Evolutionary conservation across 2,797 vertebrate genomes (phyloP).

Genomic region (Bovichtus variegatus): DNA sequence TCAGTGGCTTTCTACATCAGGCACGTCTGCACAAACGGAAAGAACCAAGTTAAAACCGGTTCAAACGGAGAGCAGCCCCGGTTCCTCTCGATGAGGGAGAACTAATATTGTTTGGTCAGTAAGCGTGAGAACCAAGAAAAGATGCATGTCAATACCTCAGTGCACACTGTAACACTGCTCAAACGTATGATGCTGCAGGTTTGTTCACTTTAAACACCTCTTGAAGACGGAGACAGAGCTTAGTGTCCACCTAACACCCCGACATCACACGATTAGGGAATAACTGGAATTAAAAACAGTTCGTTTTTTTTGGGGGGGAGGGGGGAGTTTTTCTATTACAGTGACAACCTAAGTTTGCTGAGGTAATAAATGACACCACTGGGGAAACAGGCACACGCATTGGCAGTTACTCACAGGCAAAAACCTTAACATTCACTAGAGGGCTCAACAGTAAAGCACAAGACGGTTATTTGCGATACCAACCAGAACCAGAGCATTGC

Average conservation of each 20-base stretch:
- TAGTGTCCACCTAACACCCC: neutral
- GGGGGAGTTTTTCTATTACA: neutral
- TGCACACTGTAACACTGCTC: conserved; percentile 6
- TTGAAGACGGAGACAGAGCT: neutral
- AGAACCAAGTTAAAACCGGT: neutral
- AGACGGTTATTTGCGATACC: conserved; percentile 39
- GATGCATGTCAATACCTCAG: neutral
- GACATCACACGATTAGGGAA: neutral
- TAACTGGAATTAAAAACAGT: neutral
- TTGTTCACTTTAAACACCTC: neutral
- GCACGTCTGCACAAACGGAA: conserved; percentile 14
- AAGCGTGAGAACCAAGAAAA: conserved; percentile 1
- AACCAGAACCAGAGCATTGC: conserved; percentile 24
- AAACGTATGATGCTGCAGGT: neutral
- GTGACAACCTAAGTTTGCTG: conserved; percentile 49
- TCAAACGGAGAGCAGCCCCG: neutral
- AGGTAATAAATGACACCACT: conserved; percentile 66
- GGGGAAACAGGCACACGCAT: conserved; percentile 66
- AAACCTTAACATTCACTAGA: conserved; percentile 70
- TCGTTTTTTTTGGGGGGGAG: neutral
- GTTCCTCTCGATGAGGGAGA: neutral
- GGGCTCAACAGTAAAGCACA: conserved; percentile 62
- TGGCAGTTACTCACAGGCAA: conserved; percentile 61
- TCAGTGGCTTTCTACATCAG: conserved; percentile 15
- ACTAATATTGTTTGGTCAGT: neutral